These are phyloP conservation scores for Lepus timidus DNA, from an alignment of 2,113 vertebrate species.

Conservation along the genomic window DNA sequence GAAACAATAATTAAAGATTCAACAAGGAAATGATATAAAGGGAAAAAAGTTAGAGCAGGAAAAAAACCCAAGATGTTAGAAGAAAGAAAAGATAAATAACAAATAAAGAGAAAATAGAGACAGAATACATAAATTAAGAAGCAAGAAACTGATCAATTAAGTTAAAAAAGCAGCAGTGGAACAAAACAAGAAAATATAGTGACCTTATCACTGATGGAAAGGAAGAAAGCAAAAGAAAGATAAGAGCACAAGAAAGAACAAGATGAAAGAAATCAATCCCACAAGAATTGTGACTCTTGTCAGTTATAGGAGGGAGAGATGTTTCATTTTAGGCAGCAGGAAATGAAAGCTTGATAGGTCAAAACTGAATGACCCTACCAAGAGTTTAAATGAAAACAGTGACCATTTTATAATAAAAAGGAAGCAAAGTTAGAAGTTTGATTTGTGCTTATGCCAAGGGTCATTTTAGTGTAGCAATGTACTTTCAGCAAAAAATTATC, in stretches of 20 bases:
- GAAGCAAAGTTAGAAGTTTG: conserved; percentile 51
- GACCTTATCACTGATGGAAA: conserved; percentile 11
- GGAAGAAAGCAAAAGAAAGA: conserved; percentile 51
- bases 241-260: conserved; percentile 34
- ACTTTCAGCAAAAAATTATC: conserved; percentile 57
- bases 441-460: conserved; percentile 56
- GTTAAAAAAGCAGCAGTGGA: background rate
- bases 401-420: conserved; percentile 71
- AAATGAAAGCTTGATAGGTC: conserved; percentile 73
- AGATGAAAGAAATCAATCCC: conserved; percentile 79
- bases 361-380: conserved; percentile 65
- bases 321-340: conserved; percentile 79
- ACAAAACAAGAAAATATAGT: conserved; percentile 30
- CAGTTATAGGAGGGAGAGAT: conserved; percentile 72
- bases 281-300: conserved; percentile 72
- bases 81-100: background rate
- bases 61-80: background rate
- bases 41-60: fast-evolving
- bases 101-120: background rate
- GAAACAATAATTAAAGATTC: background rate
- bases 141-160: conserved; percentile 30
- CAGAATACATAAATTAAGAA: conserved; percentile 20
- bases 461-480: conserved; percentile 31
- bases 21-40: background rate
- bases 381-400: conserved; percentile 66